phyloP scores from a whole-genome alignment of 2,888 invertebrate genomes.

The Noctua janthina region DNA sequence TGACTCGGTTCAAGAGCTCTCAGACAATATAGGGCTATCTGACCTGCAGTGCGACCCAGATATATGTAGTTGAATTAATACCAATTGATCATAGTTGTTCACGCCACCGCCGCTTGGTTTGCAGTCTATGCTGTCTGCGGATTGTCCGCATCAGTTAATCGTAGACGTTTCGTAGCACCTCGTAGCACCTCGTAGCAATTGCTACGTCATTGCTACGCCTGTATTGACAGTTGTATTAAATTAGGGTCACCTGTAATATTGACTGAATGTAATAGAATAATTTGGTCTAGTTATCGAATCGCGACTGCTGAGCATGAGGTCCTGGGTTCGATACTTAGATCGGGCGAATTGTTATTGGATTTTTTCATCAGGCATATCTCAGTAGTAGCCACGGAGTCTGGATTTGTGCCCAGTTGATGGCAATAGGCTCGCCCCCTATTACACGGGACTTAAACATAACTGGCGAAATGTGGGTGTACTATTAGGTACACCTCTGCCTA shows the following conservation, averaged over 20 bases:
- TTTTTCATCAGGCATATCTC: too few relatives aligned
- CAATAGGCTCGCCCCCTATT: too few relatives aligned
- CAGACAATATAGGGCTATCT: neutral
- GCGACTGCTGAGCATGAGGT: too few relatives aligned
- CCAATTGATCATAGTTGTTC: conserved; percentile 17
- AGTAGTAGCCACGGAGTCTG: too few relatives aligned
- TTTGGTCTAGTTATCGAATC: neutral
- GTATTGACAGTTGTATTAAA: neutral
- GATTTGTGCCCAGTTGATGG: too few relatives aligned
- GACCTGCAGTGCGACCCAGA: neutral
- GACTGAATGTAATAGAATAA: neutral
- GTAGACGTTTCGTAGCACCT: conserved; percentile 11
- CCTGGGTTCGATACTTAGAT: too few relatives aligned
- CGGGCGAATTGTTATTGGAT: too few relatives aligned
- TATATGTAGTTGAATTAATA: conserved; percentile 19
- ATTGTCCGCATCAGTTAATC: conserved; percentile 4
- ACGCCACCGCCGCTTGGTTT: neutral
- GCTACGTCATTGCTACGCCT: conserved; percentile 20
- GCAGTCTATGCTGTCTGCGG: neutral
- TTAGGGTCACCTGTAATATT: neutral
- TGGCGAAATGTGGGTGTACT: too few relatives aligned
- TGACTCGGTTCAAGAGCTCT: neutral
- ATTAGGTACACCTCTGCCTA: too few relatives aligned
- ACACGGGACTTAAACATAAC: too few relatives aligned
- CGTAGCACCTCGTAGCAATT: conserved; percentile 13